Evolutionary conservation across 1,140 invertebrate species (phyloP).

Genomic region (Penaeus japonicus): DNA sequence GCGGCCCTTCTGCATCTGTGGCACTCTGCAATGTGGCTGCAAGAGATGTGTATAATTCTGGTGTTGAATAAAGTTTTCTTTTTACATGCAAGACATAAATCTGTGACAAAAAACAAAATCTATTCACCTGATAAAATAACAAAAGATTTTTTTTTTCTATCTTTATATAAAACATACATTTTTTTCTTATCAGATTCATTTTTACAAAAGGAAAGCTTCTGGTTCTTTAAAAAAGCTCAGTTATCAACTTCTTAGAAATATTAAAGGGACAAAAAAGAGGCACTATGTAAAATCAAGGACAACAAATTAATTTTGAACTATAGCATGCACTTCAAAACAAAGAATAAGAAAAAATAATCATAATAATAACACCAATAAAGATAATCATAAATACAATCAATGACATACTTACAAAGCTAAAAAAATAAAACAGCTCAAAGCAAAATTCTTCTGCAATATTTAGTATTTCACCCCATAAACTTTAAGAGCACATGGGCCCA

Average conservation of each 20-base stretch:
- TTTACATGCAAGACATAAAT: background rate
- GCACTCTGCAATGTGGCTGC: constrained; percentile 38
- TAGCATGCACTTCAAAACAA: too few species aligned
- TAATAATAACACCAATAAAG: too few species aligned
- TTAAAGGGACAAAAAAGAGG: too few species aligned
- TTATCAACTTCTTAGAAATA: too few species aligned
- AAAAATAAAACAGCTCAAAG: background rate
- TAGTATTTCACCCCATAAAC: background rate
- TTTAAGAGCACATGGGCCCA: background rate
- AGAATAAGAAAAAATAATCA: too few species aligned
- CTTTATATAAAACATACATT: too few species aligned
- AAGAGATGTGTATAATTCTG: constrained; percentile 40
- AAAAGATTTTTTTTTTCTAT: too few species aligned
- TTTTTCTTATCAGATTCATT: too few species aligned
- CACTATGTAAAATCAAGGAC: too few species aligned
- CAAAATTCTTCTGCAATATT: background rate
- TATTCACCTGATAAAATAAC: background rate
- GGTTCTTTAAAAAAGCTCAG: too few species aligned
- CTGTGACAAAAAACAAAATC: background rate
- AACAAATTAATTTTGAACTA: too few species aligned
- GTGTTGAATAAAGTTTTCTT: background rate
- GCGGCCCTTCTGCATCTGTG: constrained; percentile 37
- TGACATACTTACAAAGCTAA: background rate
- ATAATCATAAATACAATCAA: background rate
- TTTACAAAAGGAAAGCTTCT: too few species aligned